Base-by-base conservation (phyloP, 2,888 invertebrate species). In the Exocentrus adspersus region DNA sequence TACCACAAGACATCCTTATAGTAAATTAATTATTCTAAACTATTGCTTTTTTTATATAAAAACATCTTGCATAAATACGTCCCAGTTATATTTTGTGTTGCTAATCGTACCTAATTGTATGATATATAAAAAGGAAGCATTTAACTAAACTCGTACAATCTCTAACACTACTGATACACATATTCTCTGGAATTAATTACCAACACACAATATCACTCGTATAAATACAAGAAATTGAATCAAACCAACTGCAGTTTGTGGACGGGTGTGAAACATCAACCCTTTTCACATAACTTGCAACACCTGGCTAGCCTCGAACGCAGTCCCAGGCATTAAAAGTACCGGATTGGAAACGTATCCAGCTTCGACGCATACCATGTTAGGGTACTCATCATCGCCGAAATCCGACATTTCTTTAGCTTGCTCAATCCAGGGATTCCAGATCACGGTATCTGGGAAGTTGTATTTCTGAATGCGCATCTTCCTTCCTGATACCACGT, bases 341-440 rank as follows among this genome's bases (percentile, higher is more conserved):
- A 95, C 92, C 63, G 95, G 95, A 77, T 91, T 89, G 71, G 92
- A 92, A 17, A 97, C 95, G 77, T 93, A 92, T 20, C 96, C 97
- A 64, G 95, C 92, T 84, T 97, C 97, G 67, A 98, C 94, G 83
- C 97, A 98, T 73, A 97, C 88, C 97, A 98, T 97, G 82, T 94
- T 94, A 7, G 94, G 94, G 84, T 94, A 97, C 84, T 97, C 97
- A 78, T 96, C 95, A 83, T 97, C 95, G n/a, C 95, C 97, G 82
- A 97, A 95, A 84, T 97, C 97, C 1, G 90, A 87, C 85, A 97
- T 94, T 81, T 94, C 94, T 76, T 94, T 92, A 20, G 97, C 96
- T 82, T 92, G 93, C 77, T 96, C 95, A 70, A 91, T 85, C 97
- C 97, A 97, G 0, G 97, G 97, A 86, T 97, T 97, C 97, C 97